Evolutionary conservation across 2,888 invertebrate genomes (phyloP).

Genomic region (Parapristionchus giblindavisi): DNA sequence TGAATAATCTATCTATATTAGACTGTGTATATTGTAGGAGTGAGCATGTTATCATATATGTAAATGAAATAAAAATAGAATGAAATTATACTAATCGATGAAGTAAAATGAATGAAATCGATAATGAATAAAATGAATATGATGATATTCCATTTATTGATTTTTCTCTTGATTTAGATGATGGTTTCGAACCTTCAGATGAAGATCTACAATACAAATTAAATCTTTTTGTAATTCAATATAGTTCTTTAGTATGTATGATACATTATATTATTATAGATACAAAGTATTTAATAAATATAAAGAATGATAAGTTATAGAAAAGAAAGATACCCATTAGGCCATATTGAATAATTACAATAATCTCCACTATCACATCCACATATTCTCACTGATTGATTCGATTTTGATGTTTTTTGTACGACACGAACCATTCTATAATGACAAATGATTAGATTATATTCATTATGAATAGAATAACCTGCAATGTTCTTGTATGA

Average conservation of each 20-base stretch:
- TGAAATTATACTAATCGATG: conserved; percentile 1
- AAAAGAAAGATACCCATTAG: conserved; percentile 4
- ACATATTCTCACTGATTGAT: conserved; percentile 21
- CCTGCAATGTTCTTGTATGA: conserved; percentile 24
- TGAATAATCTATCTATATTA: no score
- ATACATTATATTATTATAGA: no score
- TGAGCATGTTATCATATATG: background rate
- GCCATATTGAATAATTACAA: conserved; percentile 31
- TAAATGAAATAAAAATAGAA: background rate
- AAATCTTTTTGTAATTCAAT: no score
- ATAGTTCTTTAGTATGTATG: no score
- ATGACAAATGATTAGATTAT: background rate
- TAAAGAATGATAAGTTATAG: background rate
- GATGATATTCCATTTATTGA: conserved; percentile 1
- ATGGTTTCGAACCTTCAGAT: conserved; percentile 1
- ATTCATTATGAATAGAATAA: background rate
- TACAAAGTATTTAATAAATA: background rate
- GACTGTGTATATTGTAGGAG: no score
- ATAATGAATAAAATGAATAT: background rate
- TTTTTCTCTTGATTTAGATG: background rate
- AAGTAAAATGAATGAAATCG: background rate
- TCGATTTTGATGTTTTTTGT: conserved; percentile 29
- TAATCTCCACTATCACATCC: conserved; percentile 31
- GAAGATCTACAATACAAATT: conserved; percentile 10
- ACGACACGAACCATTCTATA: conserved; percentile 28